Conservation (phyloP, 2,113 vertebrate genomes). For the Neogale vison region DNA sequence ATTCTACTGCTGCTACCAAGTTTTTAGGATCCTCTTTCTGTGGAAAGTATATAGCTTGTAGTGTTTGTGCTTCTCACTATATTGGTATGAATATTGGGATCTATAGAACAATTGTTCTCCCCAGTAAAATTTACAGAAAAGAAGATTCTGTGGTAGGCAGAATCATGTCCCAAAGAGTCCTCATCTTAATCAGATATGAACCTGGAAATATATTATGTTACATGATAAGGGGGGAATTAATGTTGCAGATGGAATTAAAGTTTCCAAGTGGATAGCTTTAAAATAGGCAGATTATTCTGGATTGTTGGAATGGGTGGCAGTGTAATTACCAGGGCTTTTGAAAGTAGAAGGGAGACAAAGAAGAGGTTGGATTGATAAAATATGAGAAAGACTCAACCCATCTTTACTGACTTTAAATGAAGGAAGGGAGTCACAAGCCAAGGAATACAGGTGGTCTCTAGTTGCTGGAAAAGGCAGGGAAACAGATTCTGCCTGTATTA, state of each 20-base stretch:
- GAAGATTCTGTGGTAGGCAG: background rate
- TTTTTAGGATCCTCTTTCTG: conserved; percentile 16
- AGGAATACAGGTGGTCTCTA: background rate
- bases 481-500: background rate
- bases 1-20: background rate
- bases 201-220: conserved; percentile 18
- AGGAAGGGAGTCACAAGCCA: background rate
- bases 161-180: background rate
- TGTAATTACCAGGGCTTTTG: conserved; percentile 4
- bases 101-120: background rate
- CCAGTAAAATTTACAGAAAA: conserved; percentile 11
- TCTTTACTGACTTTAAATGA: background rate
- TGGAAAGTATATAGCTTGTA: background rate
- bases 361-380: background rate
- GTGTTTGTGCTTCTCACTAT: conserved; percentile 19
- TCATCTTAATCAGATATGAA: conserved; percentile 15
- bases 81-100: background rate
- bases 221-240: background rate
- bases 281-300: conserved; percentile 29
- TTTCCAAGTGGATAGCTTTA: conserved; percentile 43
- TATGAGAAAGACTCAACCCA: background rate
- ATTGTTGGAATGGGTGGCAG: background rate
- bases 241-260: background rate
- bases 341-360: background rate
- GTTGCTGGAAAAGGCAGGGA: conserved; percentile 28